Evolutionary conservation across 2,888 invertebrate species (phyloP).

Genomic region (Tuberolachnus salignus): DNA sequence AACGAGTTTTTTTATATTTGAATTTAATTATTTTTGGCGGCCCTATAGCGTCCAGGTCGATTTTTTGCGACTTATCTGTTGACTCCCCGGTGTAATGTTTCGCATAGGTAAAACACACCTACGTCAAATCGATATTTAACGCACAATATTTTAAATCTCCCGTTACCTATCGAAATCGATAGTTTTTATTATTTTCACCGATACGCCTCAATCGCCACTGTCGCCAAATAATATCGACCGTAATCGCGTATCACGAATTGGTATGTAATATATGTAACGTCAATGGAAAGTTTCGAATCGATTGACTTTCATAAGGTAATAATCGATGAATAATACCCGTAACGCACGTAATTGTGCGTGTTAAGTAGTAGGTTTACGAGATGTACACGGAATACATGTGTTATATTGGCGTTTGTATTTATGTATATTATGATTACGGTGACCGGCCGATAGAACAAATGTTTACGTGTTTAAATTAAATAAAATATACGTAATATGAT

Average conservation of each 20-base stretch:
- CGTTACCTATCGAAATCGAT: slow-evolving; percentile 7
- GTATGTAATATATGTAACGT: slow-evolving; percentile 27
- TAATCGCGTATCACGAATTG: slow-evolving; percentile 32
- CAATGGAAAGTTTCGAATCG: slow-evolving; percentile 37
- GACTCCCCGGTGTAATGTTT: too few relatives aligned
- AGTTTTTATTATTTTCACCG: slow-evolving; percentile 24
- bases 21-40: too few relatives aligned
- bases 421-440: slow-evolving; percentile 2
- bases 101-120: too few relatives aligned
- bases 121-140: too few relatives aligned
- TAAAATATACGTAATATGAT: background rate
- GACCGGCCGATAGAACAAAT: background rate
- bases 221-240: slow-evolving; percentile 27
- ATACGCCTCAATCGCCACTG: too few relatives aligned
- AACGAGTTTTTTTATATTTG: too few relatives aligned
- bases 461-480: background rate
- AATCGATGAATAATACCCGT: background rate
- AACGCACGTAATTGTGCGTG: slow-evolving; percentile 25
- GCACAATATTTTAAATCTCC: too few relatives aligned
- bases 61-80: too few relatives aligned
- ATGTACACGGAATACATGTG: background rate
- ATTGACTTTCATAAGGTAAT: slow-evolving; percentile 33
- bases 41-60: too few relatives aligned
- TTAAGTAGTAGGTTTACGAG: too few relatives aligned
- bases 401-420: background rate